Evolutionary conservation across 2,888 invertebrate species (phyloP), one percentile per base, ranked within the genome.

Genomic region (Agonopterix alstromeriana): DNA sequence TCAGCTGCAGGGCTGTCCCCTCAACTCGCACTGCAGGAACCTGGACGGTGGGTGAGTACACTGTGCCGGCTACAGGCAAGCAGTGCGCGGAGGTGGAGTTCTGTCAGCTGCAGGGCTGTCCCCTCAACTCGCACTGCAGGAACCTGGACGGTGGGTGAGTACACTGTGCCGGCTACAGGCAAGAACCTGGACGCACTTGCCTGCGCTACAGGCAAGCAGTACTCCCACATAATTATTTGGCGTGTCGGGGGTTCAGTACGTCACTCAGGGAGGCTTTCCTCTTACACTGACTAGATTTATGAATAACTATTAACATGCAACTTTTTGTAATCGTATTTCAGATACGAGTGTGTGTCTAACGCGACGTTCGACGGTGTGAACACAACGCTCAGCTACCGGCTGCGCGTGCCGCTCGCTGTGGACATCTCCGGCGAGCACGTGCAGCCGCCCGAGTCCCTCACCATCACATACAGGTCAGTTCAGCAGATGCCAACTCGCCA

Each of bases 11-110:
- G 92, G 92, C 47, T 98, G 98, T 71, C 98, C 98, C 3, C 83
- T 82, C 46, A 92, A 92, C 55, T 94, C 96, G 10, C 90, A 91
- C 46, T 98, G 98, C 74, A 91, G 93, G 53, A 97, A 97, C 82
- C 90, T 98, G 9, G 94, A 95, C 66, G 93, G 94, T 58, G 97
- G 98, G 83, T 85, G 11, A 62, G 54, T 48, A 0, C 12, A 27
- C 27, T 27, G 27, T 7, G 27, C 17, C 52, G 97, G 97, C 10
- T 98, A 95, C 82, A 96, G 98, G 98, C 47, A 97, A 97, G 86
- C 93, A 94, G 62, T 98, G 98, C 72, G 93, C 93, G 53, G 96
- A 97, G 71, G 93, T 95, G 75, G 96, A 97, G 82, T 97, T 96
- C 86, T 98, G 97, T 70, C 94, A 94, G 72, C 84, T 96, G 60